Conservation (phyloP, 35 echinoderm and acorn worm species). For the Apostichopus californicus region DNA sequence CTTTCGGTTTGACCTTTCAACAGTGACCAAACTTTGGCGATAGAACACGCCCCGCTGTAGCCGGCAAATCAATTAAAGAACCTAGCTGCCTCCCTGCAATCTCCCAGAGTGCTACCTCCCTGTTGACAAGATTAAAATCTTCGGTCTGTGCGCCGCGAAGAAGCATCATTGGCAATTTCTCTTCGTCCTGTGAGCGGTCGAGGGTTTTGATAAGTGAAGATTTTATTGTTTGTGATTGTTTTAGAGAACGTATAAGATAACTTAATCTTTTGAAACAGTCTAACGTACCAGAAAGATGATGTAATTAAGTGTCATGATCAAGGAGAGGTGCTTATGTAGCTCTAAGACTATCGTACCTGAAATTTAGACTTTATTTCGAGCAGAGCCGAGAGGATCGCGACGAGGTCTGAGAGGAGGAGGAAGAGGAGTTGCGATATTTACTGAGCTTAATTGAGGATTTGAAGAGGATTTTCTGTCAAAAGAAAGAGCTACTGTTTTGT, state of each 20-base stretch:
- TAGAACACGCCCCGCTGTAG: neutral
- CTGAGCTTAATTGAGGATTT: too few species aligned
- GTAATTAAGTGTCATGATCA: constrained; percentile 6
- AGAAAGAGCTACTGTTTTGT: too few species aligned
- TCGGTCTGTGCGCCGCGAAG: neutral
- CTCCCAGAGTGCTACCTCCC: neutral
- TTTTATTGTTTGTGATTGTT: constrained; percentile 47
- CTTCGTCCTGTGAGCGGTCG: neutral
- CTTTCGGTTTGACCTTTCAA: neutral
- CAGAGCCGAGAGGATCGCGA: neutral
- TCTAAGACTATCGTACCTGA: too few species aligned
- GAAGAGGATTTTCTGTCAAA: too few species aligned
- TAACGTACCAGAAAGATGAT: constrained; percentile 1
- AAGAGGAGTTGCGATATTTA: neutral
- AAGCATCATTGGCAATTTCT: neutral
- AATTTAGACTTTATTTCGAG: too few species aligned
- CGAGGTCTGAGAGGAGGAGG: neutral
- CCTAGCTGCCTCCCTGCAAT: neutral
- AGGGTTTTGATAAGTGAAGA: constrained; percentile 28
- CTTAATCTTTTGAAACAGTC: constrained; percentile 2
- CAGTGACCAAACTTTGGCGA: neutral
- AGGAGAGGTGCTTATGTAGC: neutral
- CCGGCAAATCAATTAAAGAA: constrained; percentile 42
- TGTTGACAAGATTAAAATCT: neutral
- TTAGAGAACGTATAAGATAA: constrained; percentile 10